Conservation (phyloP, 2,888 invertebrate genomes). For the Acleris literana region DNA sequence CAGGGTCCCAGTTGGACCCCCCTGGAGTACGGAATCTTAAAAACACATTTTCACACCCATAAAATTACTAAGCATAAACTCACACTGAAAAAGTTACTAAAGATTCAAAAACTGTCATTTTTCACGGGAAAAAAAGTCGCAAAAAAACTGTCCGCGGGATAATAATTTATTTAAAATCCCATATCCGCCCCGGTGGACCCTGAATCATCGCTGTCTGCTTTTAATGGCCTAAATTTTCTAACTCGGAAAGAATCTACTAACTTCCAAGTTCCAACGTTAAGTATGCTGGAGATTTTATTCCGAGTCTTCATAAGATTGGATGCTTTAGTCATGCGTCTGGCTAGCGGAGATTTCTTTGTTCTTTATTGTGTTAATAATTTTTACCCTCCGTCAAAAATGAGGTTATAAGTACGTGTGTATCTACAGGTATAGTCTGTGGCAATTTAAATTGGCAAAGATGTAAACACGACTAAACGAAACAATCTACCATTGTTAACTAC, state of each 20-base stretch:
- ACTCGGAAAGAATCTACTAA: conserved; percentile 68
- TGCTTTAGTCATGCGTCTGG: conserved; percentile 9
- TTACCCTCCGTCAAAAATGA: no score
- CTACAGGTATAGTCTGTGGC: no score
- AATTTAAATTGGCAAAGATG: no score
- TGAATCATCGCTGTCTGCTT: conserved; percentile 56
- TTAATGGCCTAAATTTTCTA: conserved; percentile 69
- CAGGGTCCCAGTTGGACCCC: no score
- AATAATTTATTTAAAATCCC: conserved; percentile 67
- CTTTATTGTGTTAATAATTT: no score
- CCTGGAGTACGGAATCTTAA: no score
- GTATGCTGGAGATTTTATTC: conserved; percentile 48
- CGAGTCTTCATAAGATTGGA: conserved; percentile 40
- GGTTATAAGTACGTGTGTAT: no score
- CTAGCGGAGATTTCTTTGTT: no score
- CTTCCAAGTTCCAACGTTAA: conserved; percentile 58
- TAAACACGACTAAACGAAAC: no score
- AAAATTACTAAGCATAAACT: no score
- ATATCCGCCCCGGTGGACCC: conserved; percentile 55
- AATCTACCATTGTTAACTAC: no score
- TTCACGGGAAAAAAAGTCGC: conserved; percentile 39
- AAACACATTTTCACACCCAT: no score
- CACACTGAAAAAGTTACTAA: conserved; percentile 38
- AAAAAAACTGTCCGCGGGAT: conserved; percentile 38
- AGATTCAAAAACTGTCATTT: conserved; percentile 40